These are phyloP conservation scores for Phoenicopterus ruber DNA, from an alignment of 2,113 vertebrate genomes.

Conservation along the genomic window DNA sequence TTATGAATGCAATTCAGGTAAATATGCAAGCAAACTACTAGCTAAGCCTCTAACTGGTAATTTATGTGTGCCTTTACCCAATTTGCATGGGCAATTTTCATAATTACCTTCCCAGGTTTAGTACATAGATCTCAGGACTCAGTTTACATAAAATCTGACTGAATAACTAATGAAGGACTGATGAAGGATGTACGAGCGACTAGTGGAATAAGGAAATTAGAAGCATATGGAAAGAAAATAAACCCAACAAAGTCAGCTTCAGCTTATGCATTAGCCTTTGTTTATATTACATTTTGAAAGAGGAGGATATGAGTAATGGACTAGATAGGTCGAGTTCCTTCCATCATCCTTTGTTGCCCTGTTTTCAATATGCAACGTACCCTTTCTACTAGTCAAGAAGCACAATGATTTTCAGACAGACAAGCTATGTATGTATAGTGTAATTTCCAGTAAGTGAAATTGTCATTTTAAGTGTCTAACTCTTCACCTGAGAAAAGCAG, in stretches of 20 bases:
- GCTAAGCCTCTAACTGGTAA: slow-evolving; percentile 35
- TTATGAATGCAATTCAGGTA: slow-evolving; percentile 40
- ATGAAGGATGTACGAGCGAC: not conserved
- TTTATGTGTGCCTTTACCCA: slow-evolving; percentile 44
- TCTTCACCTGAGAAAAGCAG: slow-evolving; percentile 5
- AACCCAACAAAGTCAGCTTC: not conserved
- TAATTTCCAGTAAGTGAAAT: slow-evolving; percentile 22
- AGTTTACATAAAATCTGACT: not conserved
- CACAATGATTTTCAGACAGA: not conserved
- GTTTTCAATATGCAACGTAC: not conserved
- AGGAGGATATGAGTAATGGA: not conserved
- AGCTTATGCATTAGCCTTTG: not conserved
- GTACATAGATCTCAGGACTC: not conserved
- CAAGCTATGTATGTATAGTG: not conserved
- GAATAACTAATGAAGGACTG: slow-evolving; percentile 24
- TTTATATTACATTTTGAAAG: slow-evolving; percentile 1
- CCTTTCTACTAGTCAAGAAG: not conserved
- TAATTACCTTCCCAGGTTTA: slow-evolving; percentile 36
- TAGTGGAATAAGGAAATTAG: not conserved
- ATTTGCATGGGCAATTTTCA: slow-evolving; percentile 52
- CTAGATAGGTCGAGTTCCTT: not conserved
- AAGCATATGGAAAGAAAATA: not conserved
- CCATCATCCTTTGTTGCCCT: not conserved
- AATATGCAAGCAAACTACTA: slow-evolving; percentile 36
- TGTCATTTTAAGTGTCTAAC: slow-evolving; percentile 4